These are phyloP conservation scores for Leptopilina boulardi DNA, from an alignment of 1,140 invertebrate genomes.

Conservation along the genomic window DNA sequence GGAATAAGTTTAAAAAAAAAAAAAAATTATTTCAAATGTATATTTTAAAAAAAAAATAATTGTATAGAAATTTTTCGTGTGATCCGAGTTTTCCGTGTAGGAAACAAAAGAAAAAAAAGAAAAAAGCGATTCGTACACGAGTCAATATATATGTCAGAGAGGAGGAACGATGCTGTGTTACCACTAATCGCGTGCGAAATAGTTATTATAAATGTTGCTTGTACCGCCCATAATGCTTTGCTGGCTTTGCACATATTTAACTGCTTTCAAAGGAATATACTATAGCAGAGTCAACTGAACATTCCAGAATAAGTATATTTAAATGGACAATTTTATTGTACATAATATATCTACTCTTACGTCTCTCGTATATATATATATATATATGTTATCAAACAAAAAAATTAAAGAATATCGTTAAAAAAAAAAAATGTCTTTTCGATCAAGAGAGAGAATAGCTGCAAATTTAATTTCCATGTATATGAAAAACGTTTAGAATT, in stretches of 20 bases:
- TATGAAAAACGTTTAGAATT: too few species aligned
- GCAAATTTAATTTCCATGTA: too few species aligned
- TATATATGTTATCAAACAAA: too few species aligned
- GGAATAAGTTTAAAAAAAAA: too few species aligned
- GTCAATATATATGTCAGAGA: conserved; percentile 8
- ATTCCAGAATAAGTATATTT: conserved; percentile 30
- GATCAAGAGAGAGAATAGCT: neutral
- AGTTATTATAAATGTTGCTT: conserved; percentile 27
- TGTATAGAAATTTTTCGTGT: neutral
- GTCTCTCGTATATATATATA: neutral
- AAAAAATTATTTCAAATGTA: neutral
- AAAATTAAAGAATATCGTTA: conserved; percentile 6
- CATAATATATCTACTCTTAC: conserved; percentile 10
- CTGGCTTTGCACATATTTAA: conserved; percentile 14
- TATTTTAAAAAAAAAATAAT: neutral
- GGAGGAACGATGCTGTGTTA: conserved; percentile 22
- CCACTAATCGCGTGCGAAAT: conserved; percentile 29
- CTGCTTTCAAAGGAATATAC: conserved; percentile 17
- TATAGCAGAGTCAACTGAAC: conserved; percentile 28
- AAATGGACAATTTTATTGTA: conserved; percentile 14
- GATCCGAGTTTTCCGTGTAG: neutral
- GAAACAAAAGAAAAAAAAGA: neutral
- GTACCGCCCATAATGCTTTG: conserved; percentile 22
- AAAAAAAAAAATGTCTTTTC: neutral
- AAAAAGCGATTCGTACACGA: conserved; percentile 16